Evolutionary conservation across 2,113 vertebrate genomes (phyloP).

Genomic region (Zosterops pallidus): DNA sequence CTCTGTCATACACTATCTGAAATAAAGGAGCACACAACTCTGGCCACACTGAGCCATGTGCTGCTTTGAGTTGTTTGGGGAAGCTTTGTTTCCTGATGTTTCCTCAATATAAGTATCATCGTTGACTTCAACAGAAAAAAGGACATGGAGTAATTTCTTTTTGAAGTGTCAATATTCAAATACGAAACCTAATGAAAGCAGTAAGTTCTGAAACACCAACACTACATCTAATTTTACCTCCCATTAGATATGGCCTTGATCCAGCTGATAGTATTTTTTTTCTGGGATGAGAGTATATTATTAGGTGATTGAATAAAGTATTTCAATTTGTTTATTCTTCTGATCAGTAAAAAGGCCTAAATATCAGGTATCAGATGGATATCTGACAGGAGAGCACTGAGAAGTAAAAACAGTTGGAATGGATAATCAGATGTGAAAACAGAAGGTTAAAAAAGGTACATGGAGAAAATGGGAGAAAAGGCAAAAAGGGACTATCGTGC

Average conservation of each 20-base stretch:
- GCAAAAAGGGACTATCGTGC: rapidly evolving
- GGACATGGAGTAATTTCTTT: background rate
- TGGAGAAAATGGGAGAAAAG: background rate
- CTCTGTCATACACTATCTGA: background rate
- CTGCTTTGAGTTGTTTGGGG: background rate
- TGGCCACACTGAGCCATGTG: rapidly evolving
- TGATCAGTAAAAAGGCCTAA: background rate
- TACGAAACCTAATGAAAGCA: background rate
- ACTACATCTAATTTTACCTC: background rate
- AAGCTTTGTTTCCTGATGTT: background rate
- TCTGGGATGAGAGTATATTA: background rate
- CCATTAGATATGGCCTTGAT: background rate
- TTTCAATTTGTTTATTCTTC: background rate
- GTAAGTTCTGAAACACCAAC: background rate
- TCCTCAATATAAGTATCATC: background rate
- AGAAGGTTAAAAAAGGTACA: background rate
- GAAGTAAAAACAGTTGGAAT: background rate
- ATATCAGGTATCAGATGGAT: background rate
- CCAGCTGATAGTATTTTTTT: background rate
- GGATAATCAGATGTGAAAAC: background rate
- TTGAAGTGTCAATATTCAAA: background rate
- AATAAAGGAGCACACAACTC: background rate
- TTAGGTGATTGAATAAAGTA: background rate
- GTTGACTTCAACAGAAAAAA: background rate
- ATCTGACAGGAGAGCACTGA: background rate